A percentile compares a stretch with the other conserved stretches of the same genome.
These are phyloP conservation scores for Clistopyga incitator DNA, from an alignment of 2,888 invertebrate genomes.

Conservation along the genomic window DNA sequence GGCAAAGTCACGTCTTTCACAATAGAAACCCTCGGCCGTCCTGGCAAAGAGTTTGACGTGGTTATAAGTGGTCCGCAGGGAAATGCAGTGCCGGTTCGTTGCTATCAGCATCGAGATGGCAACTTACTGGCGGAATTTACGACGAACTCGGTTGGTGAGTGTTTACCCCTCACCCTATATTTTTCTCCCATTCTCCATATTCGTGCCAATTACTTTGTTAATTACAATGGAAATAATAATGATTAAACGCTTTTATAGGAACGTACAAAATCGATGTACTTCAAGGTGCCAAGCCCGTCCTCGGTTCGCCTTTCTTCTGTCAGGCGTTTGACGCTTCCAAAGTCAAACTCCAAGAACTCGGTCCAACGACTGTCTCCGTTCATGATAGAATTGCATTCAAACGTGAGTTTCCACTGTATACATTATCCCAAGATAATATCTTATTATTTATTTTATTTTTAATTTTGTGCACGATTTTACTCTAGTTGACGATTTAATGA, in stretches of 20 bases:
- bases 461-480: neutral
- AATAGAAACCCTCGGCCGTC: slow-evolving; percentile 94
- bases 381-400: slow-evolving; percentile 93
- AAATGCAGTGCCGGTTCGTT: slow-evolving; percentile 93
- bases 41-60: slow-evolving; percentile 95
- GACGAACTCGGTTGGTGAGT: slow-evolving; percentile 90
- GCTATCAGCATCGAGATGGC: slow-evolving; percentile 98
- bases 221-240: slow-evolving; percentile 16
- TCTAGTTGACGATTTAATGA: neutral
- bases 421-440: neutral
- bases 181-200: neutral
- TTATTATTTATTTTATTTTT: neutral
- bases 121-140: slow-evolving; percentile 97
- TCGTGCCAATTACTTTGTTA: neutral
- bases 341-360: slow-evolving; percentile 91
- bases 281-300: slow-evolving; percentile 94
- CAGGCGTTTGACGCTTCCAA: slow-evolving; percentile 95
- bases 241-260: slow-evolving; percentile 71
- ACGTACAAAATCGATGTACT: slow-evolving; percentile 91
- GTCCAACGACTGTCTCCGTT: slow-evolving; percentile 91
- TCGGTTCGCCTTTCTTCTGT: slow-evolving; percentile 97
- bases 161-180: neutral
- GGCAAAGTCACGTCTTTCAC: slow-evolving; percentile 94
- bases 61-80: slow-evolving; percentile 93
- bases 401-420: slow-evolving; percentile 85